Conservation (phyloP, 2,113 vertebrate species). For the Seriola rivoliana region DNA sequence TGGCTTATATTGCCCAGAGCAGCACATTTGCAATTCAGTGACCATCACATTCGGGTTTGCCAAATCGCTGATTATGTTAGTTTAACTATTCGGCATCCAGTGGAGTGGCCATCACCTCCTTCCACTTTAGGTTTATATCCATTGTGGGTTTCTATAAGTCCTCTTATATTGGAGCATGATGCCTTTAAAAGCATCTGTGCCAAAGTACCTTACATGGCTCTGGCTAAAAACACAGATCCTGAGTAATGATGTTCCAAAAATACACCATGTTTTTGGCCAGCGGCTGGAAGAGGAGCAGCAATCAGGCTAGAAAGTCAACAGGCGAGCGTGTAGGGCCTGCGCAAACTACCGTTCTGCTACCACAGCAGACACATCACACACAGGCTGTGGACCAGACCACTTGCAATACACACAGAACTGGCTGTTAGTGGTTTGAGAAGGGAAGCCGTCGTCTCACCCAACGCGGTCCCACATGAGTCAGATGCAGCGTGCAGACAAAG, state of each 20-base stretch:
- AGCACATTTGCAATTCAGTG: constrained; percentile 72
- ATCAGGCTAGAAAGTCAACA: constrained; percentile 66
- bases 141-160: neutral
- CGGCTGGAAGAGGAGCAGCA: constrained; percentile 57
- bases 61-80: constrained; percentile 73
- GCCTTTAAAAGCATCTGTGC: constrained; percentile 36
- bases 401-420: constrained; percentile 73
- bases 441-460: constrained; percentile 76
- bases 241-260: constrained; percentile 66
- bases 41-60: constrained; percentile 54
- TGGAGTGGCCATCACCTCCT: neutral
- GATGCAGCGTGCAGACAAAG: constrained; percentile 61
- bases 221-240: constrained; percentile 39
- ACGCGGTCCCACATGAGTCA: constrained; percentile 68
- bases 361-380: constrained; percentile 77
- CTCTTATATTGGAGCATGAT: constrained; percentile 11
- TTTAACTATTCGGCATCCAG: constrained; percentile 65
- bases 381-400: constrained; percentile 75
- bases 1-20: constrained; percentile 71
- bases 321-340: constrained; percentile 40
- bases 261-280: constrained; percentile 56
- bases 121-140: constrained; percentile 18
- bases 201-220: constrained; percentile 32
- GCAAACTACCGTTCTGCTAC: constrained; percentile 60
- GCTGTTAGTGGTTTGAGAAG: constrained; percentile 78